Evolutionary conservation across 35 echinoderm and acorn worm species (phyloP).

Genomic region (Patiria miniata): DNA sequence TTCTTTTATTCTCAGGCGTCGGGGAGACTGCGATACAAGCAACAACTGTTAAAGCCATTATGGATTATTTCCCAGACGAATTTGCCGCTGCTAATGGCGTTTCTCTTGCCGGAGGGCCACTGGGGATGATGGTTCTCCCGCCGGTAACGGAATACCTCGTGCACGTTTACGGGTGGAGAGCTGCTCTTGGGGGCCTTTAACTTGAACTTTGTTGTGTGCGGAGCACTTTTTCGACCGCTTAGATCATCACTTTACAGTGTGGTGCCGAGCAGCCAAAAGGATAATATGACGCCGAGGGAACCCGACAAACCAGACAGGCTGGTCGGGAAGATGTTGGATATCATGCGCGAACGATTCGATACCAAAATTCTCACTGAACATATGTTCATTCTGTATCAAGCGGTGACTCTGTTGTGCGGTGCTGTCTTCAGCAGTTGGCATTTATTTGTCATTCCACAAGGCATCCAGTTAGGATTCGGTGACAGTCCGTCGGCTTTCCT

Average conservation of each 20-base stretch:
- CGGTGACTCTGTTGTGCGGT: not conserved
- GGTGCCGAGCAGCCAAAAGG: too few relatives aligned
- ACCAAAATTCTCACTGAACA: not conserved
- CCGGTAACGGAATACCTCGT: conserved; percentile 22
- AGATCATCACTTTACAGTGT: too few relatives aligned
- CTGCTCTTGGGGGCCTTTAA: not conserved
- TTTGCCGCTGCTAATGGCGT: conserved; percentile 24
- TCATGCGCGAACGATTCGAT: not conserved
- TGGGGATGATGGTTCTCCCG: conserved; percentile 30
- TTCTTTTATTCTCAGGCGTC: too few relatives aligned
- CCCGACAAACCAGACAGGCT: too few relatives aligned
- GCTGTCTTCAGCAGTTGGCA: not conserved
- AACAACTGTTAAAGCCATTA: not conserved
- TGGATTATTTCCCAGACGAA: conserved; percentile 25
- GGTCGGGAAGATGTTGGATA: too few relatives aligned
- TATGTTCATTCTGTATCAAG: conserved; percentile 16
- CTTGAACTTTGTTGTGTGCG: not conserved
- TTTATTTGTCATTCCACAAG: conserved; percentile 25
- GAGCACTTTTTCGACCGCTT: not conserved
- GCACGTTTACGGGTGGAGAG: conserved; percentile 17
- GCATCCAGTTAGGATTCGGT: not conserved
- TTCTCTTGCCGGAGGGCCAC: conserved; percentile 4
- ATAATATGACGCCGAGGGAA: too few relatives aligned
- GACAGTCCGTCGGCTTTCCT: not conserved
- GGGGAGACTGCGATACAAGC: too few relatives aligned